Evolutionary conservation across 2,113 vertebrate genomes (phyloP).

Genomic region (Procavia capensis): DNA sequence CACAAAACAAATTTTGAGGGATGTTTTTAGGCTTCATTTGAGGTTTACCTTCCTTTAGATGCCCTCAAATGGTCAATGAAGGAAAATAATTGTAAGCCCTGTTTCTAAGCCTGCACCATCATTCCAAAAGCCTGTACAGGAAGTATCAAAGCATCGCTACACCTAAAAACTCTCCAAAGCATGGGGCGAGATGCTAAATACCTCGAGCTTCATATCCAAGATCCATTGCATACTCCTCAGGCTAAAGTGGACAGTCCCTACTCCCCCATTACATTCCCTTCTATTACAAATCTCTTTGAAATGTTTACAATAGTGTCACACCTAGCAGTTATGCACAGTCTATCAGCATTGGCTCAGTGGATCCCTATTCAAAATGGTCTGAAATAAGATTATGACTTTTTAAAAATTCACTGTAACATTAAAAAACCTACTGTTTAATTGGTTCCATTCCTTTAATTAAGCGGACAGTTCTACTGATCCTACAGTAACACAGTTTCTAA

Average conservation of each 20-base stretch:
- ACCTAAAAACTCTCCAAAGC: constrained; percentile 37
- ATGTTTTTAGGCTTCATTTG: constrained; percentile 78
- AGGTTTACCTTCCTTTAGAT: constrained; percentile 62
- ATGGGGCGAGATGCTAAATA: not conserved
- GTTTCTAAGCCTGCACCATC: constrained; percentile 29
- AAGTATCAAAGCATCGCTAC: constrained; percentile 37
- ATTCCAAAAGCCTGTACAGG: constrained; percentile 49
- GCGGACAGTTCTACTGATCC: constrained; percentile 64
- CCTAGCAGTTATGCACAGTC: not conserved
- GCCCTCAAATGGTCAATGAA: constrained; percentile 61
- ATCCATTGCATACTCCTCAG: not conserved
- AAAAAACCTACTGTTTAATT: constrained; percentile 64
- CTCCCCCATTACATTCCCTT: not conserved
- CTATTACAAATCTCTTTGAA: not conserved
- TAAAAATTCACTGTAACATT: constrained; percentile 50
- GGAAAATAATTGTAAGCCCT: constrained; percentile 67
- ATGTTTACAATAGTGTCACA: not conserved
- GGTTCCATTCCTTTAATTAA: constrained; percentile 64
- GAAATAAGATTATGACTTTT: constrained; percentile 44
- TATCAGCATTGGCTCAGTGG: constrained; percentile 51
- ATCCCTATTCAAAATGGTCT: constrained; percentile 8
- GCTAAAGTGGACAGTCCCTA: not conserved
- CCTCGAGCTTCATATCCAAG: constrained; percentile 26
- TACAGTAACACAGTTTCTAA: constrained; percentile 67
- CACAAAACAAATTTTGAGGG: constrained; percentile 82